These are phyloP conservation scores for Dicycla oo DNA, from an alignment of 2,888 invertebrate genomes.

Conservation along the genomic window DNA sequence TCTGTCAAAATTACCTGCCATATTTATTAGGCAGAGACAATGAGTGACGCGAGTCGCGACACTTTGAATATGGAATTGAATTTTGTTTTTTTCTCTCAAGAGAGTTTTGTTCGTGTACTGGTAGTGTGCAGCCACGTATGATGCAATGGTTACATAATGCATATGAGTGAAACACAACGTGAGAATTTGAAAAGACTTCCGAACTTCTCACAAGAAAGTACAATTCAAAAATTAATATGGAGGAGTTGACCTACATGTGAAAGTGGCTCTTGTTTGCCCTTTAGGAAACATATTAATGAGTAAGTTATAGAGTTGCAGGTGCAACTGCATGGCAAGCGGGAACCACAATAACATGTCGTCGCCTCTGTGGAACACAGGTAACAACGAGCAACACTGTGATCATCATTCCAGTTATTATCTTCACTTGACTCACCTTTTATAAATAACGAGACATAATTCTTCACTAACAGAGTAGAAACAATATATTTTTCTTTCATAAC, in stretches of 20 bases:
- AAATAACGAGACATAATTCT: conserved; percentile 30
- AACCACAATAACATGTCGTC: conserved; percentile 25
- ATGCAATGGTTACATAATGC: conserved; percentile 45
- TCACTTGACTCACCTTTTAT: conserved; percentile 21
- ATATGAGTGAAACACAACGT: conserved; percentile 5
- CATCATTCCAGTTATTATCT: conserved; percentile 27
- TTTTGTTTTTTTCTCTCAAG: conserved; percentile 43
- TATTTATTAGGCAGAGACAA: conserved; percentile 77
- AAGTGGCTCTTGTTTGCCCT: conserved; percentile 33
- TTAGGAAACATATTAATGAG: conserved; percentile 34
- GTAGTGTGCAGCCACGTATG: conserved; percentile 45
- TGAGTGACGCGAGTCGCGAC: conserved; percentile 61
- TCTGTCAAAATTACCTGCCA: conserved; percentile 85
- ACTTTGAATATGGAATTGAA: conserved; percentile 63
- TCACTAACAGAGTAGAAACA: conserved; percentile 30
- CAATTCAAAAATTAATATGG: conserved; percentile 10
- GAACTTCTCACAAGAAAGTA: conserved; percentile 3
- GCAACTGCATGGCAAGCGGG: conserved; percentile 15
- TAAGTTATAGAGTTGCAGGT: conserved; percentile 46
- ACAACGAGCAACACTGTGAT: conserved; percentile 1
- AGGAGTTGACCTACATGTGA: conserved; percentile 24
- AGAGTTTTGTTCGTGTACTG: conserved; percentile 47
- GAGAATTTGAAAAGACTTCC: conserved; percentile 22
- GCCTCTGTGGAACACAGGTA: not conserved
- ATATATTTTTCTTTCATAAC: conserved; percentile 45